phyloP scores from a whole-genome alignment of 2,113 vertebrate species.

The western clawed frog (Xenopus tropicalis) region UCB_Xtro_10.0 CM004452.2:34828501-34829000 shows the following conservation, averaged over 20 bases:
- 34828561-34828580: neutral
- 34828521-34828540: neutral
- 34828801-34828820: too few relatives aligned
- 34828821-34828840: too few relatives aligned
- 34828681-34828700: slow-evolving; percentile 8
- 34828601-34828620: slow-evolving; percentile 1
- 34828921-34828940: too few relatives aligned
- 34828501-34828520: neutral
- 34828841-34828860: too few relatives aligned
- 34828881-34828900: too few relatives aligned
- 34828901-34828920: too few relatives aligned
- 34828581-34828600: slow-evolving; percentile 5
- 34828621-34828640: slow-evolving; percentile 8
- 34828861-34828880: too few relatives aligned
- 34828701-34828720: neutral
- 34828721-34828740: neutral
- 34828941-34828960: too few relatives aligned
- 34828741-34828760: neutral
- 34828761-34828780: neutral
- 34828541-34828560: slow-evolving; percentile 1
- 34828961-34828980: too few relatives aligned
- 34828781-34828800: neutral
- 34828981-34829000: too few relatives aligned
- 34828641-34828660: slow-evolving; percentile 18
- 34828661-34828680: slow-evolving; percentile 16